These are phyloP conservation scores for Arnoldichthys spilopterus DNA, from an alignment of 2,797 vertebrate genomes.

Conservation along the genomic window DNA sequence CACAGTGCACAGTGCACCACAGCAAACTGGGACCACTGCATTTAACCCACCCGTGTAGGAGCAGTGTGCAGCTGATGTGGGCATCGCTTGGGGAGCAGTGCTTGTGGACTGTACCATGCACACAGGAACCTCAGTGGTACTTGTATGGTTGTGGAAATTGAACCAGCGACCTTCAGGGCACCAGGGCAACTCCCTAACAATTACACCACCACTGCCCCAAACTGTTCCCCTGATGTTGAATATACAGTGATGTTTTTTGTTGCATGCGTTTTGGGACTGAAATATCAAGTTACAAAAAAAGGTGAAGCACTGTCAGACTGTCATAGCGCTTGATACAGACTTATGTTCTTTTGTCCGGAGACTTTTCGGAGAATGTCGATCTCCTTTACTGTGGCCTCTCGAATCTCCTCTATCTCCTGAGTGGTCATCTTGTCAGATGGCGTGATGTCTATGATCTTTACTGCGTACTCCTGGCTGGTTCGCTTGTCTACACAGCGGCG, in stretches of 20 bases:
- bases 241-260: neutral
- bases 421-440: slow-evolving; percentile 87
- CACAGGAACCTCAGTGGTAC: too few relatives aligned
- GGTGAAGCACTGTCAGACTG: neutral
- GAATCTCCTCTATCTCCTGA: slow-evolving; percentile 86
- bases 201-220: too few relatives aligned
- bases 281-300: neutral
- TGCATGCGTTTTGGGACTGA: neutral
- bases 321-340: too few relatives aligned
- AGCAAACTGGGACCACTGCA: too few relatives aligned
- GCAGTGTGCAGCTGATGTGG: too few relatives aligned
- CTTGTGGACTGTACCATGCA: too few relatives aligned
- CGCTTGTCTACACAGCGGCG: slow-evolving; percentile 89
- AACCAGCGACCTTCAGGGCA: too few relatives aligned
- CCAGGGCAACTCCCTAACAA: too few relatives aligned
- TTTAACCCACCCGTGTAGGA: too few relatives aligned
- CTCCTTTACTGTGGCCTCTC: slow-evolving; percentile 89
- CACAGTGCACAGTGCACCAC: too few relatives aligned
- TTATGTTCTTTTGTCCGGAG: slow-evolving; percentile 88
- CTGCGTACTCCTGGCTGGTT: slow-evolving; percentile 86
- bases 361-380: slow-evolving; percentile 95
- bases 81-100: too few relatives aligned
- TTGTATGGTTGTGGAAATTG: too few relatives aligned
- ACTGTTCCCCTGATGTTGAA: neutral
- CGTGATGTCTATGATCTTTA: slow-evolving; percentile 95